Evolutionary conservation across 2,113 vertebrate species (phyloP).

Genomic region (Oryzias woworae): DNA sequence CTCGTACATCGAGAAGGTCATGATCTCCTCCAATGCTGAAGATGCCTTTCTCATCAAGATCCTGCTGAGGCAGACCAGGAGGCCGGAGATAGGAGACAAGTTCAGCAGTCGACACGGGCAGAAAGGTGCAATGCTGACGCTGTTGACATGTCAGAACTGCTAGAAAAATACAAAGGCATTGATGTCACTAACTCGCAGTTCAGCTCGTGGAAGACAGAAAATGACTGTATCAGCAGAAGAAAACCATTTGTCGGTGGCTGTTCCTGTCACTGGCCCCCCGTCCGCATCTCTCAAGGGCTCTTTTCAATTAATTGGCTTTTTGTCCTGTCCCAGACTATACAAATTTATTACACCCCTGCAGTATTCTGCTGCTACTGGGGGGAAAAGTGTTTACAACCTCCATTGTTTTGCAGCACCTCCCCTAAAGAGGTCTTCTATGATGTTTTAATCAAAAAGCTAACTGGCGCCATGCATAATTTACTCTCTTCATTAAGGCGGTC

Average conservation of each 20-base stretch:
- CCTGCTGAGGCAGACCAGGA: constrained; percentile 93
- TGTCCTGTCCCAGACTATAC: constrained; percentile 96
- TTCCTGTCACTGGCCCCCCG: constrained; percentile 87
- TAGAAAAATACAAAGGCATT: background rate
- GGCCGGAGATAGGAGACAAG: constrained; percentile 97
- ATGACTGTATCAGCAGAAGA: constrained; percentile 18
- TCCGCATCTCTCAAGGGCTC: constrained; percentile 80
- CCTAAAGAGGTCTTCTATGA: constrained; percentile 86
- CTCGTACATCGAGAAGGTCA: constrained; percentile 97
- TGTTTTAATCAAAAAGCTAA: constrained; percentile 98
- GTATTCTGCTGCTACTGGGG: constrained; percentile 88
- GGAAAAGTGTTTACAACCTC: constrained; percentile 90
- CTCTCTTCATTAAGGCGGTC: constrained; percentile 75
- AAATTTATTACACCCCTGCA: constrained; percentile 95
- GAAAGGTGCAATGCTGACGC: constrained; percentile 82
- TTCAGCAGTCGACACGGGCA: constrained; percentile 98
- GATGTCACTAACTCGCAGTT: background rate
- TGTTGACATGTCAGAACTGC: constrained; percentile 3
- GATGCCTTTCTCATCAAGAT: constrained; percentile 99
- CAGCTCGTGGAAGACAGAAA: constrained; percentile 15
- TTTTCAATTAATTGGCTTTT: constrained; percentile 99
- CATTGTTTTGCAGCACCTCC: constrained; percentile 92
- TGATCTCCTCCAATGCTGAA: constrained; percentile 98
- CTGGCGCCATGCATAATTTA: constrained; percentile 83
- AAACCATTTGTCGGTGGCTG: constrained; percentile 69